phyloP scores from a whole-genome alignment of 2,888 invertebrate species.

The Drosophila leonis region DNA sequence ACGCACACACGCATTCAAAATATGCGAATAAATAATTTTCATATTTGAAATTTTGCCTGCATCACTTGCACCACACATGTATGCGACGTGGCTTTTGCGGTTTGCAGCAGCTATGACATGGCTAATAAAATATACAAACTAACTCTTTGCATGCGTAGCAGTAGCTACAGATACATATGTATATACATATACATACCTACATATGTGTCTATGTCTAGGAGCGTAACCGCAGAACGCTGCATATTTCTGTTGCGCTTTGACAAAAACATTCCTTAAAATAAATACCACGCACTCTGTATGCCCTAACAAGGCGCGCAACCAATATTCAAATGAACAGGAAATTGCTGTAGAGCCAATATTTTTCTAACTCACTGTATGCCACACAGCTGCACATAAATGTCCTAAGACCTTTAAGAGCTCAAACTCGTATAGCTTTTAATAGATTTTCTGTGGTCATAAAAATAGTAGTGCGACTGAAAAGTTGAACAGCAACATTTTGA shows the following conservation, averaged over 20 bases:
- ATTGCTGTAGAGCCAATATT: not conserved
- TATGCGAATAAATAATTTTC: constrained; percentile 42
- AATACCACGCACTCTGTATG: not conserved
- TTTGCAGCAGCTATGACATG: constrained; percentile 22
- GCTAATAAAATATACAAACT: constrained; percentile 19
- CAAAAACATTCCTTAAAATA: not conserved
- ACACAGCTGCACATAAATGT: not conserved
- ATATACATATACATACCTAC: constrained; percentile 1
- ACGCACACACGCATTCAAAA: constrained; percentile 8
- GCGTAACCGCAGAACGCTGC: constrained; percentile 9
- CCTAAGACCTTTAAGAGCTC: not conserved
- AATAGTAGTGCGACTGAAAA: too few relatives aligned
- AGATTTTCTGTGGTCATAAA: not conserved
- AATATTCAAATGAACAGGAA: not conserved
- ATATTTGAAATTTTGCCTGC: constrained; percentile 32
- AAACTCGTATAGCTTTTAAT: not conserved
- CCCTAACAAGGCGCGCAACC: not conserved
- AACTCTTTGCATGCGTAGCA: not conserved
- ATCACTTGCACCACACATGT: constrained; percentile 19
- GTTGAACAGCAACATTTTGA: too few relatives aligned
- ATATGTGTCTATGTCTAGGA: not conserved
- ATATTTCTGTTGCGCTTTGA: not conserved
- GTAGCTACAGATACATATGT: constrained; percentile 5
- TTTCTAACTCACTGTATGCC: not conserved
- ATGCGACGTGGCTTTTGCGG: constrained; percentile 30